Evolutionary conservation across 1,140 invertebrate genomes (phyloP).

Genomic region (Panulirus ornatus): DNA sequence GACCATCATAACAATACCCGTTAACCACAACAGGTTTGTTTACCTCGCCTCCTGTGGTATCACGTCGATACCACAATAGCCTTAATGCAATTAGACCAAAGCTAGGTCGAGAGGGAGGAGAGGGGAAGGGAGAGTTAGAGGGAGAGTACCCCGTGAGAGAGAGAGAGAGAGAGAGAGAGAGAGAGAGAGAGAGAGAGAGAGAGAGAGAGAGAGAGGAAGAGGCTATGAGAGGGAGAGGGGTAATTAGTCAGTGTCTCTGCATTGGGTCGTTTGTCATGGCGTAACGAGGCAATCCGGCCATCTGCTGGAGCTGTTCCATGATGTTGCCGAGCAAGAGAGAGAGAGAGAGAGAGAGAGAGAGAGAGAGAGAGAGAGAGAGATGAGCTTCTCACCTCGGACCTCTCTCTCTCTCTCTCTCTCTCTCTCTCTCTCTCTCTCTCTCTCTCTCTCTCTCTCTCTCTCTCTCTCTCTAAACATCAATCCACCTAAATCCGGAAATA

Average conservation of each 20-base stretch:
- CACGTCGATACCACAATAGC: too few relatives aligned
- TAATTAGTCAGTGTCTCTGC: slow-evolving; percentile 16
- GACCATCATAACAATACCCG: too few relatives aligned
- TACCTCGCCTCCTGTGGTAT: too few relatives aligned
- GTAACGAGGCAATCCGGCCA: slow-evolving; percentile 10
- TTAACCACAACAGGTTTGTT: too few relatives aligned
- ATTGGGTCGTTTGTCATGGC: slow-evolving; percentile 9
- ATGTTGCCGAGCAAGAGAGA: neutral
- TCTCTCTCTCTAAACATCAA: too few relatives aligned
- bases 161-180: neutral
- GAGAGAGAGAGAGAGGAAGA: neutral
- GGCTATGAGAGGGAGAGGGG: neutral
- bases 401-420: too few relatives aligned
- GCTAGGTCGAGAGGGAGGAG: neutral
- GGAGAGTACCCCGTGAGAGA: neutral
- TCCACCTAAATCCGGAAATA: too few relatives aligned
- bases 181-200: neutral
- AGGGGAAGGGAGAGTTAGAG: neutral
- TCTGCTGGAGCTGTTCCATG: neutral
- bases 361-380: neutral
- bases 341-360: slow-evolving; percentile 23
- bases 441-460: too few relatives aligned
- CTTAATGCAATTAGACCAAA: too few relatives aligned
- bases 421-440: too few relatives aligned
- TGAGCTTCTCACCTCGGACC: too few relatives aligned